Evolutionary conservation across 2,888 invertebrate genomes (phyloP), one percentile per base, ranked within the genome.

Genomic region (Tupiocoris notatus): DNA sequence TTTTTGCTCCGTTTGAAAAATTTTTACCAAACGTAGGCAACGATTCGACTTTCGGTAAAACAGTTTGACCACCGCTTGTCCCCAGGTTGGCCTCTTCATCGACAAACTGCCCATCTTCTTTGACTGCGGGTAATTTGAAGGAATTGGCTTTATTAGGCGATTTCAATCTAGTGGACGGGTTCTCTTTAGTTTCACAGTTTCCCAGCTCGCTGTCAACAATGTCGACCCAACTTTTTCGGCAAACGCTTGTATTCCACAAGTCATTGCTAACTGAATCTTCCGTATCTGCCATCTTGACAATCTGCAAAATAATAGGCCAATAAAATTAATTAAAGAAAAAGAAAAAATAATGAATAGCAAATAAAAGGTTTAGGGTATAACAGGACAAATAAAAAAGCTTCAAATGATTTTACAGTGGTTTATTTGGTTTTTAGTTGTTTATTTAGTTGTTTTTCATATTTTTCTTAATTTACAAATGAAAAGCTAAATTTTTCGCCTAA

Each of bases 171-270:
- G 3, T 39, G 6, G 3, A 25, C 17, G 1, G 23, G 24, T 63
- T 67, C 16, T 76, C 75, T 6, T 77, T 76, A 57, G 79, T 79
- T 9, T 80, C 80, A n/a, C n/a, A n/a, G n/a, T n/a, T n/a, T n/a
- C n/a, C n/a, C n/a, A n/a, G n/a, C n/a, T n/a, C n/a, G n/a, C n/a
- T n/a, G 9, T 79, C 80, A 21, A 79, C 77, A 3, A 80, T 39
- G 20, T 80, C 80, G 16, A 77, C 78, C 80, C 80, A 80, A 70
- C 79, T 80, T 77, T 80, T 80, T 20, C 77, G 78, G n/a, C 66
- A 79, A 87, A 94, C 76, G 61, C 78, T 75, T 16, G 70, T 65
- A 39, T 78, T 75, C 76, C 78, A 79, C 54, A 78, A 65, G 18
- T 25, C 21, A 56, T 70, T 75, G n/a, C 74, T 58, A 62, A 66